Evolutionary conservation across 2,888 invertebrate genomes (phyloP), one percentile per base, ranked within the genome.

Genomic region (Rhodophaea formosa): DNA sequence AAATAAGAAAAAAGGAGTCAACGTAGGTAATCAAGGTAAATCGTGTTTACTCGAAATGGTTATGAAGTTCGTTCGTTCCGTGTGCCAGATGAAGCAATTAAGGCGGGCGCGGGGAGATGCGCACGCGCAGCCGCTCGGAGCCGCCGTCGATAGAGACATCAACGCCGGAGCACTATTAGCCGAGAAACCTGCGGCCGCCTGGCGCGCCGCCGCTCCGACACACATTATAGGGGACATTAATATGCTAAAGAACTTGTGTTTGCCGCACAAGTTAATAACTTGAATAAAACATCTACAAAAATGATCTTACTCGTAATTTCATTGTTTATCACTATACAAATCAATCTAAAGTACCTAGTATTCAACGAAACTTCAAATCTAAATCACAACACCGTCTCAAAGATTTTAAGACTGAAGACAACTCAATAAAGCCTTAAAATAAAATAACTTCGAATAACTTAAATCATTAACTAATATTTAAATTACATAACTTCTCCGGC

Each of bases 81-180:
- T 83, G 86, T 85, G 80, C 83, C 81, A 89, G 88, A 90, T 90
- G 89, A 90, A 90, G 91, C 86, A 89, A 91, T 91, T 91, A 91
- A 88, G 88, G 81, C 84, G 64, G 83, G 82, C 70, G 71, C 67
- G 67, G 68, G 69, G 74, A 63, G 64, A 66, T 63, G 74, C 80
- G 86, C 87, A 83, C 86, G 85, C 86, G 85, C 82, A 82, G 68
- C 79, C 72, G 79, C 71, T 73, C 79, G 82, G 80, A 23, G 45
- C 46, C 29, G 51, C 35, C 84, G 86, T 80, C 86, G 82, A 90
- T 89, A 88, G 86, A 90, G 90, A 88, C 89, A 90, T 91, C 91
- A 89, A 82, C 85, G 75, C n/a, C 71, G 66, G 69, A 68, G 67
- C 72, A 72, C 75, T 51, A 51, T 51, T 39, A 51, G 32, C 35